Evolutionary conservation across 2,797 vertebrate genomes (phyloP), one percentile per base, ranked within the genome.

Genomic region (Coendou prehensilis): DNA sequence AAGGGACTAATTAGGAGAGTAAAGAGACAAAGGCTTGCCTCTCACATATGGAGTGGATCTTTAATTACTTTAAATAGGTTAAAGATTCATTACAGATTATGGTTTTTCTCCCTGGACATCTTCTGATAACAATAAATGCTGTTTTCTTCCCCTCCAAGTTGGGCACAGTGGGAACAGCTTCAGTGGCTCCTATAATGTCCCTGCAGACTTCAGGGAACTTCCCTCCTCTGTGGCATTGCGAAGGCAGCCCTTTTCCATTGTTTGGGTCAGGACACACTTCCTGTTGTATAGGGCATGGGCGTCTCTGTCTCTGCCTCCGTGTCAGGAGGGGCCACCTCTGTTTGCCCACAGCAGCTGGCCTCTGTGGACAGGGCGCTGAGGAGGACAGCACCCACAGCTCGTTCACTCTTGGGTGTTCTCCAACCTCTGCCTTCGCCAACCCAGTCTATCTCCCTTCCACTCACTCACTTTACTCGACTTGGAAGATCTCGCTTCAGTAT

Each of bases 21-120:
- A 85, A 88, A 97, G 96, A 95, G 91, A 96, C 96, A 93, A 93
- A 95, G 84, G 56, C 97, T 92, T 15, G 6, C 78, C 76, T 91
- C 69, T 96, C 89, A 56, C 94, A 95, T 91, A 94, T 95, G 97
- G 97, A 97, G 86, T 86, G 6, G 1, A 82, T 93, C 96, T 97
- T 96, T 96, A 97, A 97, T 97, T 82, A 91, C 92, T 95, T 97
- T 96, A 97, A 97, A 97, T 95, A 96, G 96, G 93, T 97, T 97
- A 97, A 97, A 93, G 97, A 97, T 96, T 97, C 96, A 95, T 97
- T 97, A 97, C 93, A 92, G 95, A 94, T 96, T 88, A 94, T 81
- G 93, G 94, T 81, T 97, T 96, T 96, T 95, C 91, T 97, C 97
- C 96, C 92, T 89, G 93, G 87, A 95, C 93, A 86, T 69, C 57